Percentiles rank a stretch among this genome's conserved stretches.
These are phyloP conservation scores for Acrossocheilus wenchowensis DNA, from an alignment of 2,797 vertebrate genomes.

Conservation along the genomic window DNA sequence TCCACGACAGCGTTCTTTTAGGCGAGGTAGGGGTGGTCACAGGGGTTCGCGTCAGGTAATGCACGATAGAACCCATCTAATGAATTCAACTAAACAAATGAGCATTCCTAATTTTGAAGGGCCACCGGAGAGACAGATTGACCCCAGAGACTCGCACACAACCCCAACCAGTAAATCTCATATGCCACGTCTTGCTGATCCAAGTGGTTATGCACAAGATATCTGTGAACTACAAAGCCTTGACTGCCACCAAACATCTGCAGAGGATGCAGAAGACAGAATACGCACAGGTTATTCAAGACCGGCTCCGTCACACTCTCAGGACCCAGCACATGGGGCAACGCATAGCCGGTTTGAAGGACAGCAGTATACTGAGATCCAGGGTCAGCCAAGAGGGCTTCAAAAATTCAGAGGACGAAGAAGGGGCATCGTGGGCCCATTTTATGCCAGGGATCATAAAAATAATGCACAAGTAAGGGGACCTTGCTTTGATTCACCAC, in stretches of 20 bases:
- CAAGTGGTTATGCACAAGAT: neutral
- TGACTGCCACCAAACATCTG: constrained; percentile 2
- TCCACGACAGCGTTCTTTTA: neutral
- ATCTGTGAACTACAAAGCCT: constrained; percentile 8
- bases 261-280: constrained; percentile 21
- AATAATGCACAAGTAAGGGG: constrained; percentile 37
- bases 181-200: neutral
- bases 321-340: constrained; percentile 59
- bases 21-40: neutral
- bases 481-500: constrained; percentile 26
- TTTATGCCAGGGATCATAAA: constrained; percentile 39
- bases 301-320: constrained; percentile 62
- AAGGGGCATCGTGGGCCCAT: neutral
- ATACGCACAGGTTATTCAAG: constrained; percentile 62
- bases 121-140: neutral
- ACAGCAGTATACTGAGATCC: constrained; percentile 38
- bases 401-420: constrained; percentile 23
- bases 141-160: neutral
- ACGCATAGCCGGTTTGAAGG: constrained; percentile 69
- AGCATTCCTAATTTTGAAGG: neutral
- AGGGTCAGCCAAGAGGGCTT: constrained; percentile 38
- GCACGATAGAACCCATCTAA: constrained; percentile 46
- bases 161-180: neutral
- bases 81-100: constrained; percentile 64
- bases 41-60: neutral